Evolutionary conservation across 2,888 invertebrate genomes (phyloP).

Genomic region (Catotricha subobsoleta): DNA sequence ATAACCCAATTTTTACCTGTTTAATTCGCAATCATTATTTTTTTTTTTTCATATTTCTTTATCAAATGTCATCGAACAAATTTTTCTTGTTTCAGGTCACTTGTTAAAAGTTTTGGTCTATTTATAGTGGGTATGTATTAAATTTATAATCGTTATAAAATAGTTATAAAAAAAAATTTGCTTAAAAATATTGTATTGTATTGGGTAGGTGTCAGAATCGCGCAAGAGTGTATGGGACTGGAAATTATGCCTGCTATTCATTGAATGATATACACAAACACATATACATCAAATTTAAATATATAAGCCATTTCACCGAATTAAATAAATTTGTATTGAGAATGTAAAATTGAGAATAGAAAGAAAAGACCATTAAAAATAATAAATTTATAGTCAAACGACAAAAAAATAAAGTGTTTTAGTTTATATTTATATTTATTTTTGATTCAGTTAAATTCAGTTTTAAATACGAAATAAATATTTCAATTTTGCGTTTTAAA

Average conservation of each 20-base stretch:
- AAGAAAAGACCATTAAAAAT: not conserved
- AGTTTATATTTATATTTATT: too few relatives aligned
- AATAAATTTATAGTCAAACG: too few relatives aligned
- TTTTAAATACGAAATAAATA: too few relatives aligned
- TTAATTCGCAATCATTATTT: conserved; percentile 9
- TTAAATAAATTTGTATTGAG: not conserved
- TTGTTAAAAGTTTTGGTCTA: conserved; percentile 51
- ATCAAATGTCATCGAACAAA: too few relatives aligned
- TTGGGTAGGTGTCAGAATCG: conserved; percentile 55
- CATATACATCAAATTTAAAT: not conserved
- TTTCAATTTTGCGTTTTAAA: not conserved
- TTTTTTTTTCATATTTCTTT: conserved; percentile 19
- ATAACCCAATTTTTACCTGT: not conserved
- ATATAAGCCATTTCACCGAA: not conserved
- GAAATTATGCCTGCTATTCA: conserved; percentile 51
- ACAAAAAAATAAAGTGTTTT: too few relatives aligned
- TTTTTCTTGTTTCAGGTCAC: conserved; percentile 40
- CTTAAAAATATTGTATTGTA: conserved; percentile 36
- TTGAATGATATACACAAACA: not conserved
- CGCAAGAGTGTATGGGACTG: conserved; percentile 57
- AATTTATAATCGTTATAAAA: not conserved
- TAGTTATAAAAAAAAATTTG: not conserved
- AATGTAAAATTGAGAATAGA: conserved; percentile 1
- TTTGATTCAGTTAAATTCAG: too few relatives aligned
- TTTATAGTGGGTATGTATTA: conserved; percentile 1